Conservation (phyloP, 2,113 vertebrate species). For the Gyps fulvus region DNA sequence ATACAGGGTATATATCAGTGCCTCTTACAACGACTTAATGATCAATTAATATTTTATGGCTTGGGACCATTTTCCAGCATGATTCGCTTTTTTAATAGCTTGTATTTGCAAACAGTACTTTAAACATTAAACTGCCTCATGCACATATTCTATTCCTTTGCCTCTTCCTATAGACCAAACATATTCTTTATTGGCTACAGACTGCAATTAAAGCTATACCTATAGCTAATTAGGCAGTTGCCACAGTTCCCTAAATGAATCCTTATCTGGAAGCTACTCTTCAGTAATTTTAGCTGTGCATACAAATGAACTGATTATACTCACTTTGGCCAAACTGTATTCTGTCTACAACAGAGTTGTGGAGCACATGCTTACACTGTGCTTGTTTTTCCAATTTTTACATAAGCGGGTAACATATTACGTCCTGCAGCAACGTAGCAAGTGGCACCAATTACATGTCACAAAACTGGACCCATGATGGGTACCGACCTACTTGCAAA, state of each 20-base stretch:
- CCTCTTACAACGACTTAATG: background rate
- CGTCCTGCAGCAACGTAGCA: background rate
- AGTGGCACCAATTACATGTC: background rate
- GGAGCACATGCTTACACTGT: background rate
- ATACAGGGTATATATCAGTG: background rate
- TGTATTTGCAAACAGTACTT: slow-evolving; percentile 22
- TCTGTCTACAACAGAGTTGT: background rate
- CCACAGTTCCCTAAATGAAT: background rate
- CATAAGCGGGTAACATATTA: background rate
- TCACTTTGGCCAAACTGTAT: background rate
- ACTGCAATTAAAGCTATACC: slow-evolving; percentile 1
- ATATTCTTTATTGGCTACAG: background rate
- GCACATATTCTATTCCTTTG: background rate
- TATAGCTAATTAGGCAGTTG: slow-evolving; percentile 20
- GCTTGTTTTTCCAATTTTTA: background rate
- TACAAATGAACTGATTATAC: slow-evolving; percentile 1
- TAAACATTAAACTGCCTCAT: background rate
- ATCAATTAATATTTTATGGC: slow-evolving; percentile 37
- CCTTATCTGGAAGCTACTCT: background rate
- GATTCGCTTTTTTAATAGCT: slow-evolving; percentile 8
- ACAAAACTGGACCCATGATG: background rate
- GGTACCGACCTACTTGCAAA: background rate
- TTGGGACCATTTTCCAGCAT: background rate
- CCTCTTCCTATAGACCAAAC: background rate
- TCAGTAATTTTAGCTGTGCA: background rate